These are phyloP conservation scores for Lutraria rhynchaena DNA, from an alignment of 1,140 invertebrate genomes.

Conservation along the genomic window DNA sequence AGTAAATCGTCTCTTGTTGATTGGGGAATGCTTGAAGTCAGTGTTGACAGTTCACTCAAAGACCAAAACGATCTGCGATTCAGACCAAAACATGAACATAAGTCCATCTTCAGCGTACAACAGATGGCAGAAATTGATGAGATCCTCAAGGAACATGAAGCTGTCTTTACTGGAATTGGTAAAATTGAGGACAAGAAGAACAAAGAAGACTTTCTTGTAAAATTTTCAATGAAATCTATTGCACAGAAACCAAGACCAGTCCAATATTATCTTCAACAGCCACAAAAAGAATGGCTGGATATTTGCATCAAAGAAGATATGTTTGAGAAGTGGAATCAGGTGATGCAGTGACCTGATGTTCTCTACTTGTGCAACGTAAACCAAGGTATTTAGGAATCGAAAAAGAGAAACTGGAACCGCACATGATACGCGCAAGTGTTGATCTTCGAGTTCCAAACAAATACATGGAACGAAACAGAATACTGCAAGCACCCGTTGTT, in stretches of 20 bases:
- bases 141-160: not conserved
- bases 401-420: constrained; percentile 45
- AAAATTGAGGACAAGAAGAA: constrained; percentile 17
- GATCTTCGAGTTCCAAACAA: constrained; percentile 52
- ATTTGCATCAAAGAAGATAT: constrained; percentile 36
- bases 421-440: constrained; percentile 57
- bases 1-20: no score
- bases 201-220: constrained; percentile 26
- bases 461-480: constrained; percentile 50
- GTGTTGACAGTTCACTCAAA: no score
- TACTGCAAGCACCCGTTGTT: constrained; percentile 40
- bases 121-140: not conserved
- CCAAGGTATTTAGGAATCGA: constrained; percentile 26
- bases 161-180: constrained; percentile 20
- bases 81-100: no score
- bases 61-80: no score
- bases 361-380: constrained; percentile 35
- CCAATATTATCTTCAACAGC: constrained; percentile 16
- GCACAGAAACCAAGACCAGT: constrained; percentile 40
- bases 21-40: no score
- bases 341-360: constrained; percentile 35
- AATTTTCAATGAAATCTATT: constrained; percentile 25
- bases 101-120: no score
- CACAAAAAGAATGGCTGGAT: constrained; percentile 19
- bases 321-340: constrained; percentile 9